Evolutionary conservation across 2,888 invertebrate species (phyloP).

Genomic region (Tinea pellionella): DNA sequence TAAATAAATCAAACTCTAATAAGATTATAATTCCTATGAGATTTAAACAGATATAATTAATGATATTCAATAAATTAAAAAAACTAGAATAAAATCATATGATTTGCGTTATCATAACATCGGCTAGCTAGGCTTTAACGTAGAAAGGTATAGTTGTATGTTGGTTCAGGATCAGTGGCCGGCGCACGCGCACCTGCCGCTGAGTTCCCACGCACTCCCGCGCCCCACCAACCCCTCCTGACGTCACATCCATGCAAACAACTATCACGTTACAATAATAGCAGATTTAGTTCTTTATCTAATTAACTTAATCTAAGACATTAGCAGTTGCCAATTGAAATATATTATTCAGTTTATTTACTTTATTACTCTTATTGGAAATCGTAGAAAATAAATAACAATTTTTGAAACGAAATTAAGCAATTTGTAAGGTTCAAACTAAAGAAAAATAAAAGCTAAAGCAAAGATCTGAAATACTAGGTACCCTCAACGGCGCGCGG

Average conservation of each 20-base stretch:
- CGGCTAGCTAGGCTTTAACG: neutral
- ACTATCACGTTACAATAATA: conserved; percentile 22
- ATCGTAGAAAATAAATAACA: too few relatives aligned
- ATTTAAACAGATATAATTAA: too few relatives aligned
- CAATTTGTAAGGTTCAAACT: too few relatives aligned
- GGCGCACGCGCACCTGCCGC: conserved; percentile 67
- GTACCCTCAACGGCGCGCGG: too few relatives aligned
- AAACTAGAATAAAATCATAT: neutral
- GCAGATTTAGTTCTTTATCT: neutral
- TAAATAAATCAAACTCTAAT: too few relatives aligned
- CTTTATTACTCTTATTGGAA: too few relatives aligned
- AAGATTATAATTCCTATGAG: too few relatives aligned
- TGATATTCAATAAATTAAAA: neutral
- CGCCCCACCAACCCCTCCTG: conserved; percentile 30
- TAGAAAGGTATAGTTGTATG: neutral
- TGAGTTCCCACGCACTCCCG: conserved; percentile 59
- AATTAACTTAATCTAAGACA: neutral
- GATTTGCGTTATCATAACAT: neutral
- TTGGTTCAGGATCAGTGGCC: conserved; percentile 66
- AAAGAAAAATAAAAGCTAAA: too few relatives aligned
- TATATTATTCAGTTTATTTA: too few relatives aligned
- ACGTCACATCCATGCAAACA: conserved; percentile 57
- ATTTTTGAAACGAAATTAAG: too few relatives aligned
- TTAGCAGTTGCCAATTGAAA: neutral
- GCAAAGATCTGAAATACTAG: too few relatives aligned